These are phyloP conservation scores for Cyprinodon variegatus DNA, from an alignment of 2,113 vertebrate species.

Conservation along the genomic window DNA sequence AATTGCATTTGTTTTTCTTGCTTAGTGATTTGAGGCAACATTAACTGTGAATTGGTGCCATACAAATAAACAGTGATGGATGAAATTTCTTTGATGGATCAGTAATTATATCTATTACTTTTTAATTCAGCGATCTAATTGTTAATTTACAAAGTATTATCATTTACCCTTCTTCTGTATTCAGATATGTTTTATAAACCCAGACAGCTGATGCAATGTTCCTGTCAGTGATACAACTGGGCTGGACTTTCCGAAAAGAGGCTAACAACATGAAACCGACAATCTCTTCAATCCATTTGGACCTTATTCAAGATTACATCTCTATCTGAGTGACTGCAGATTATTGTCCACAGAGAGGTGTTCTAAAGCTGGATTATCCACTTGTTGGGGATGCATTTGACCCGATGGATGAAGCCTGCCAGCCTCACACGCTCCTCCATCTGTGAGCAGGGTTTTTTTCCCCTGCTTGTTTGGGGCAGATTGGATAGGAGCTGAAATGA, in stretches of 20 bases:
- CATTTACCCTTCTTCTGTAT: conserved; percentile 1
- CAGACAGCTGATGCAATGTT: conserved; percentile 40
- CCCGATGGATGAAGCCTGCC: conserved; percentile 59
- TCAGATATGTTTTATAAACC: conserved; percentile 18
- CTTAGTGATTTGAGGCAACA: neutral
- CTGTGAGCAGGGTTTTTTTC: conserved; percentile 60
- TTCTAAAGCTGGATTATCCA: conserved; percentile 80
- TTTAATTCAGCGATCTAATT: neutral
- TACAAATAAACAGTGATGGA: neutral
- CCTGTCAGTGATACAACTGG: conserved; percentile 28
- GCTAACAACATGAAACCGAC: conserved; percentile 69
- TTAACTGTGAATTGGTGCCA: neutral
- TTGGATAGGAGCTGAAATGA: conserved; percentile 55
- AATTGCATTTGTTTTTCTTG: no score
- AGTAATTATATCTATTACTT: neutral
- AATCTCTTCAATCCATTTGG: conserved; percentile 78
- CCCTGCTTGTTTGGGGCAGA: conserved; percentile 43
- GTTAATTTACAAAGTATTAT: neutral
- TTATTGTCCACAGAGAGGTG: conserved; percentile 79
- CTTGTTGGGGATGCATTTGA: conserved; percentile 74
- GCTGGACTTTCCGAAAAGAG: conserved; percentile 64
- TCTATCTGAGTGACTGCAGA: conserved; percentile 75
- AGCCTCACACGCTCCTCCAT: conserved; percentile 67
- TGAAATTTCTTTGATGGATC: neutral
- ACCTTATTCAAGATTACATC: conserved; percentile 69